phyloP scores from a whole-genome alignment of 2,888 invertebrate species.

The Napeogenes inachia region DNA sequence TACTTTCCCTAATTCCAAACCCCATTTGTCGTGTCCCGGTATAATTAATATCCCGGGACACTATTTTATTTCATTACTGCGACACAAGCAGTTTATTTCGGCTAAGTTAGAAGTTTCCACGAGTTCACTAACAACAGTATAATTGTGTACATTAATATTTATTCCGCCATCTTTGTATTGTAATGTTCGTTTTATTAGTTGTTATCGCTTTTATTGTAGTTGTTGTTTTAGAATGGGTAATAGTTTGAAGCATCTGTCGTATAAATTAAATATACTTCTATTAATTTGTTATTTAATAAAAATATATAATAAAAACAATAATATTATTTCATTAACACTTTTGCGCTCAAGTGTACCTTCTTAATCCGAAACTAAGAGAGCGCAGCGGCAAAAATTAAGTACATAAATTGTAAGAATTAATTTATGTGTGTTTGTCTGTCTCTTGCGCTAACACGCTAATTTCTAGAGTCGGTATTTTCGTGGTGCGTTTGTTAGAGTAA shows the following conservation, averaged over 20 bases:
- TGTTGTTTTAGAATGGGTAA: slow-evolving; percentile 11
- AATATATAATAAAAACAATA: neutral
- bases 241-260: neutral
- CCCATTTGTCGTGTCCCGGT: slow-evolving; percentile 60
- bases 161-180: slow-evolving; percentile 16
- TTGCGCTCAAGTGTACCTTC: slow-evolving; percentile 27
- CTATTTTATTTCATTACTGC: slow-evolving; percentile 72
- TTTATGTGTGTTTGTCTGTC: slow-evolving; percentile 47
- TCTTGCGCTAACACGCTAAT: slow-evolving; percentile 23
- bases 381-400: slow-evolving; percentile 43
- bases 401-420: slow-evolving; percentile 50
- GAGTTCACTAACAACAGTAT: slow-evolving; percentile 36
- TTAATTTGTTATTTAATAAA: too few relatives aligned
- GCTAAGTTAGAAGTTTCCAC: slow-evolving; percentile 54
- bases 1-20: slow-evolving; percentile 35
- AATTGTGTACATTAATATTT: slow-evolving; percentile 34
- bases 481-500: slow-evolving; percentile 29
- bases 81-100: slow-evolving; percentile 54
- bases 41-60: slow-evolving; percentile 69
- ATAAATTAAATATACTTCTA: too few relatives aligned
- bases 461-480: slow-evolving; percentile 18
- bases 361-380: slow-evolving; percentile 17
- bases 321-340: slow-evolving; percentile 19
- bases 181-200: slow-evolving; percentile 7
- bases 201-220: slow-evolving; percentile 13